phyloP scores from a whole-genome alignment of 2,113 vertebrate species.

The Cheirogaleus medius region DNA sequence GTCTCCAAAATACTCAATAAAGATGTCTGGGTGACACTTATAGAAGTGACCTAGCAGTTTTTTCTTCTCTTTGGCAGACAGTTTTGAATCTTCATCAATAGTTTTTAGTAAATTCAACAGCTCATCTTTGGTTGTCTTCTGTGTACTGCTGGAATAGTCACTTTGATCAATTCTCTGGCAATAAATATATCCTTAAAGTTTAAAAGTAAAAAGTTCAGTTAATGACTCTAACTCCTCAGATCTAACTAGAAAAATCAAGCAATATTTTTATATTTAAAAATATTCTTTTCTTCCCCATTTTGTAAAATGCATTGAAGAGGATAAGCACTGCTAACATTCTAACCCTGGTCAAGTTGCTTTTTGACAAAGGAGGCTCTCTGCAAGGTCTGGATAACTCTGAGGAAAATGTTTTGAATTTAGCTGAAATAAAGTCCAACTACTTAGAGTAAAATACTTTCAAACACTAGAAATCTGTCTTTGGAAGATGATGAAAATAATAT shows the following conservation, averaged over 20 bases:
- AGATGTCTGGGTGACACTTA: slow-evolving; percentile 94
- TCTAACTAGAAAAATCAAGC: not conserved
- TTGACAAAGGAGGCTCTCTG: not conserved
- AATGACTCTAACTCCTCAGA: not conserved
- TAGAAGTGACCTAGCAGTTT: slow-evolving; percentile 93
- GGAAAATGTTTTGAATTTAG: not conserved
- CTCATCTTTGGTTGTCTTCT: slow-evolving; percentile 93
- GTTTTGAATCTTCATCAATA: slow-evolving; percentile 91
- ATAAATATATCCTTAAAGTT: slow-evolving; percentile 88
- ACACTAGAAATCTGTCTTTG: not conserved
- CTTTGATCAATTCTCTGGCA: slow-evolving; percentile 88
- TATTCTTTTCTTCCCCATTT: not conserved
- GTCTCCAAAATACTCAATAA: slow-evolving; percentile 95
- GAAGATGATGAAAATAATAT: not conserved
- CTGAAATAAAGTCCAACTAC: slow-evolving; percentile 16
- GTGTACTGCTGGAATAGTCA: slow-evolving; percentile 84
- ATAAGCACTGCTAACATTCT: slow-evolving; percentile 3
- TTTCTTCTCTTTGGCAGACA: slow-evolving; percentile 93
- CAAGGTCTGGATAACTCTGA: not conserved
- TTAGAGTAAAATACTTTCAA: slow-evolving; percentile 12
- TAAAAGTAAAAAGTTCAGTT: slow-evolving; percentile 37
- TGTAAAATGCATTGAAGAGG: not conserved
- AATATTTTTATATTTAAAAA: not conserved
- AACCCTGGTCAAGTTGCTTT: not conserved
- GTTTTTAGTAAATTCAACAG: slow-evolving; percentile 89